A percentile compares a stretch with the other conserved stretches of the same genome.
phyloP scores from a whole-genome alignment of 2,888 invertebrate genomes.

The Bellardia bayeri region DNA sequence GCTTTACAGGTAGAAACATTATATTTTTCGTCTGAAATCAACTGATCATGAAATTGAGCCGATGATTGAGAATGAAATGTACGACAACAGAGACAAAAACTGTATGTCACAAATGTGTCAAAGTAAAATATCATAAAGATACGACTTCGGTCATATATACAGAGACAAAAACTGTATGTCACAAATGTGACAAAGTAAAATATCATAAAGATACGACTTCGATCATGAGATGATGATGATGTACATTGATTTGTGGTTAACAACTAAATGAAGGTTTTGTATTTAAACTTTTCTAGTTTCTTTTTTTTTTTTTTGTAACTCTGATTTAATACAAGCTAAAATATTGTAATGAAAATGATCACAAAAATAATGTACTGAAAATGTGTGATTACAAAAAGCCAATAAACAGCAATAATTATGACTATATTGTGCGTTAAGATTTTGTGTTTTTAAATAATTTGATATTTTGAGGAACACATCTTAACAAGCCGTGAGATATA shows the following conservation, averaged over 20 bases:
- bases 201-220: slow-evolving; percentile 56
- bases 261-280: slow-evolving; percentile 70
- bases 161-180: slow-evolving; percentile 28
- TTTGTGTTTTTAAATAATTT: too few relatives aligned
- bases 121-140: slow-evolving; percentile 58
- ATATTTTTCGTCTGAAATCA: slow-evolving; percentile 35
- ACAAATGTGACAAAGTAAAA: slow-evolving; percentile 62
- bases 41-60: slow-evolving; percentile 67
- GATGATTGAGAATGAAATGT: slow-evolving; percentile 29
- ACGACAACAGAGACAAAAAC: slow-evolving; percentile 2
- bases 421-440: background rate
- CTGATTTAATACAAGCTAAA: background rate
- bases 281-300: slow-evolving; percentile 30
- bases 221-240: slow-evolving; percentile 56
- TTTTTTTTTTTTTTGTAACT: background rate
- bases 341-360: background rate
- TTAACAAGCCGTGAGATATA: too few relatives aligned
- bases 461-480: too few relatives aligned
- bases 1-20: background rate
- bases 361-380: background rate
- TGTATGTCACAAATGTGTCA: slow-evolving; percentile 54
- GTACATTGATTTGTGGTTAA: slow-evolving; percentile 70
- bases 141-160: slow-evolving; percentile 46
- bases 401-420: background rate
- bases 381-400: background rate